These are phyloP conservation scores for Drosophila buzzatii DNA, from an alignment of 2,888 invertebrate species.

Conservation along the genomic window DNA sequence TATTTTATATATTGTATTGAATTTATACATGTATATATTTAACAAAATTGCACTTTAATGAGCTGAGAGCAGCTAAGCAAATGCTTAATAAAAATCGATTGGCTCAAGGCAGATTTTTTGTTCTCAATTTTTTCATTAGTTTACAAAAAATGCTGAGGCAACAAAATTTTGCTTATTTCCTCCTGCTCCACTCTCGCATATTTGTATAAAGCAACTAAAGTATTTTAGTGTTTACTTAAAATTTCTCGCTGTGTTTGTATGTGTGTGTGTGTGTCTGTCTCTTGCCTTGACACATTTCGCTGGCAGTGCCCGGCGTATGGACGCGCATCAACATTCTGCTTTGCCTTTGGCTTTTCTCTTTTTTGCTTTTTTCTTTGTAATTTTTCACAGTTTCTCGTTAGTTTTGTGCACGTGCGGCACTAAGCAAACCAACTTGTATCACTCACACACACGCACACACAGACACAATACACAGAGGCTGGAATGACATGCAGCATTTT, in stretches of 20 bases:
- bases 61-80: slow-evolving; percentile 8
- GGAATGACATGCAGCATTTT: slow-evolving; percentile 49
- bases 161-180: slow-evolving; percentile 7
- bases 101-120: slow-evolving; percentile 1
- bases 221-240: slow-evolving; percentile 52
- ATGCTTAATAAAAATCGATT: slow-evolving; percentile 47
- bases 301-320: slow-evolving; percentile 40
- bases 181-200: not conserved
- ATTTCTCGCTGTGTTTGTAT: slow-evolving; percentile 8
- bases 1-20: slow-evolving; percentile 6
- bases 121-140: slow-evolving; percentile 7
- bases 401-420: slow-evolving; percentile 53
- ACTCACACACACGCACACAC: slow-evolving; percentile 29
- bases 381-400: slow-evolving; percentile 51
- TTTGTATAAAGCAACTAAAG: slow-evolving; percentile 25
- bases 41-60: slow-evolving; percentile 34
- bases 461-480: slow-evolving; percentile 16
- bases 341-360: not conserved
- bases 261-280: not conserved
- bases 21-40: not conserved
- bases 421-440: slow-evolving; percentile 50
- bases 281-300: slow-evolving; percentile 72
- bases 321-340: slow-evolving; percentile 12
- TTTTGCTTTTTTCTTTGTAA: slow-evolving; percentile 12
- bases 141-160: not conserved